These are phyloP conservation scores for Pseudorectes ferrugineus DNA, from an alignment of 2,113 vertebrate genomes.

Conservation along the genomic window DNA sequence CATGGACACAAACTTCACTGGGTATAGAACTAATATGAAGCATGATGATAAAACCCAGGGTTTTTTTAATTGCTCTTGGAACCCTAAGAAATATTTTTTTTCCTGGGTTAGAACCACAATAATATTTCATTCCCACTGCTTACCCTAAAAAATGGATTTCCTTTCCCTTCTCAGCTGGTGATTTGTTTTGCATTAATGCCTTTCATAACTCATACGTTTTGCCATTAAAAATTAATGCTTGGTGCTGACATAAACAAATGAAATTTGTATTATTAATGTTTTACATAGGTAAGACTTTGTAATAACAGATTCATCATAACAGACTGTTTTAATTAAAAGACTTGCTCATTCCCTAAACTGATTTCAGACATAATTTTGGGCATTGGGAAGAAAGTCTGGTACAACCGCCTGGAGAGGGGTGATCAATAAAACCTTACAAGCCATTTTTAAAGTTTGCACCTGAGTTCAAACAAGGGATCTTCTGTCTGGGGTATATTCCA, in stretches of 20 bases:
- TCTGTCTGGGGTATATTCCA: background rate
- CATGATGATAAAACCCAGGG: conserved; percentile 28
- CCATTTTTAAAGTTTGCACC: background rate
- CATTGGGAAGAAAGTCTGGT: conserved; percentile 39
- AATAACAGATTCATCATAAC: conserved; percentile 82
- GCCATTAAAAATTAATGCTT: conserved; percentile 82
- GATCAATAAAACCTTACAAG: background rate
- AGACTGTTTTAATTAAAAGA: conserved; percentile 82
- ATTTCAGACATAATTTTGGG: conserved; percentile 63
- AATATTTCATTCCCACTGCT: conserved; percentile 75
- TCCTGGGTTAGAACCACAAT: conserved; percentile 57
- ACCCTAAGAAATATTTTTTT: conserved; percentile 60
- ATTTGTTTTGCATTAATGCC: conserved; percentile 82
- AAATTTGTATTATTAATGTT: conserved; percentile 86
- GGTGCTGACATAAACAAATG: conserved; percentile 83
- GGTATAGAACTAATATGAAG: conserved; percentile 21
- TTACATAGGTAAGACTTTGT: conserved; percentile 83
- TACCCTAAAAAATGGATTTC: conserved; percentile 80
- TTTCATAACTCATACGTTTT: conserved; percentile 81
- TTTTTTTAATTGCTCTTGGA: conserved; percentile 58
- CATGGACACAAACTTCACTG: background rate
- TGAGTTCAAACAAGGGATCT: background rate
- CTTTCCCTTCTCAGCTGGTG: conserved; percentile 74
- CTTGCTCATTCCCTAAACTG: conserved; percentile 74
- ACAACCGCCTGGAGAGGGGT: background rate